phyloP scores from a whole-genome alignment of 2,888 invertebrate species.

The Dastarcus helophoroides region DNA sequence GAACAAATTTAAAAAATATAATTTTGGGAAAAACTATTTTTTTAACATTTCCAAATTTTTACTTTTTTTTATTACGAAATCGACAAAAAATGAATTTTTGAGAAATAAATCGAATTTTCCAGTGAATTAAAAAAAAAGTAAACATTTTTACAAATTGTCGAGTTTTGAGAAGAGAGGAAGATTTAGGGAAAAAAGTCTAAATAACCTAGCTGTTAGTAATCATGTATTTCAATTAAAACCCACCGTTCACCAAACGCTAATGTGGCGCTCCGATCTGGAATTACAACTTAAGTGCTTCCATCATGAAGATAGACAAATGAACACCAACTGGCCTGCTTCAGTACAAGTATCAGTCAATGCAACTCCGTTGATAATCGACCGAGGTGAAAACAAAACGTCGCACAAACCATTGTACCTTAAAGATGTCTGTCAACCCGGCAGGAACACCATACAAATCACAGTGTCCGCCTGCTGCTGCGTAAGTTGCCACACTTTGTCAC shows the following conservation, averaged over 20 bases:
- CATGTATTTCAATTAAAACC: conserved; percentile 94
- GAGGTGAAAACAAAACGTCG: conserved; percentile 89
- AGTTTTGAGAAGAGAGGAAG: no score
- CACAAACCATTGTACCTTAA: conserved; percentile 95
- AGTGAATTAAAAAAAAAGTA: no score
- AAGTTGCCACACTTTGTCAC: no score
- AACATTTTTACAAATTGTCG: no score
- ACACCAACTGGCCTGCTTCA: conserved; percentile 94
- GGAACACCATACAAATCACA: conserved; percentile 94
- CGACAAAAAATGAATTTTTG: no score
- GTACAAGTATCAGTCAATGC: conserved; percentile 93
- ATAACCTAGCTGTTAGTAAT: conserved; percentile 95
- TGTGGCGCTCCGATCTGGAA: conserved; percentile 93
- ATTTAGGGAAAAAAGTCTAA: no score
- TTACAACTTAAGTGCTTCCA: conserved; percentile 96
- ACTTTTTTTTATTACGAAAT: no score
- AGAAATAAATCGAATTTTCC: no score
- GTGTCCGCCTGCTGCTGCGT: conserved; percentile 97
- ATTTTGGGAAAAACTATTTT: no score
- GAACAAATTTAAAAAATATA: no score
- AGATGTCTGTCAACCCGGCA: conserved; percentile 90
- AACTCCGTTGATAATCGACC: conserved; percentile 83
- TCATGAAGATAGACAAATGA: conserved; percentile 93
- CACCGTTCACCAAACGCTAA: conserved; percentile 89
- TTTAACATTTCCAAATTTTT: no score